Evolutionary conservation across 2,797 vertebrate species (phyloP).

Genomic region (Anniella stebbinsi): DNA sequence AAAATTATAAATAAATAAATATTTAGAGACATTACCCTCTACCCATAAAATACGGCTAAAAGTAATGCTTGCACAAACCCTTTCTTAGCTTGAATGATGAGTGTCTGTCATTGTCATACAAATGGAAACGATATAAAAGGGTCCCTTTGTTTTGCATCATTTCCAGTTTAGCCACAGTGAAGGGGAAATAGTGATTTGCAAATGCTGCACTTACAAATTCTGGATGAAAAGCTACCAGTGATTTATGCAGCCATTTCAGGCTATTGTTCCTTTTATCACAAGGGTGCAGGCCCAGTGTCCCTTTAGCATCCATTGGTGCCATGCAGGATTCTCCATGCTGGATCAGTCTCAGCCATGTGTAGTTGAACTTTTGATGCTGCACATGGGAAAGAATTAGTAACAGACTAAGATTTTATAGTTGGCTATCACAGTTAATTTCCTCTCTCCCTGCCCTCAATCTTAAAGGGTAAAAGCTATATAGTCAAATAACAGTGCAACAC

Average conservation of each 20-base stretch:
- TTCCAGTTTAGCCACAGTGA: slow-evolving; percentile 19
- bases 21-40: background rate
- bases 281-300: slow-evolving; percentile 66
- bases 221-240: slow-evolving; percentile 69
- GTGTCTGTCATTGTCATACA: background rate
- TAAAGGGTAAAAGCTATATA: background rate
- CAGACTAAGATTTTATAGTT: background rate
- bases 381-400: slow-evolving; percentile 7
- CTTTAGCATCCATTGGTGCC: slow-evolving; percentile 35
- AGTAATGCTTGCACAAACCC: background rate
- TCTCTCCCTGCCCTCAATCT: background rate
- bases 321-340: slow-evolving; percentile 87
- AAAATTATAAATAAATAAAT: background rate
- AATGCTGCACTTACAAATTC: slow-evolving; percentile 82
- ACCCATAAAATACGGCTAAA: background rate
- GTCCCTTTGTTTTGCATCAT: slow-evolving; percentile 16
- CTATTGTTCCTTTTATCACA: slow-evolving; percentile 81
- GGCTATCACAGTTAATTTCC: background rate
- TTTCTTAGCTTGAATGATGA: background rate
- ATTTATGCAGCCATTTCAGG: slow-evolving; percentile 87
- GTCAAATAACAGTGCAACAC: background rate
- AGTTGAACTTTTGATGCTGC: slow-evolving; percentile 90
- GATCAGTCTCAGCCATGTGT: slow-evolving; percentile 91
- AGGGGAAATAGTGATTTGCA: slow-evolving; percentile 21
- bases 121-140: slow-evolving; percentile 34